These are phyloP conservation scores for Lasioglossum villosulum DNA, from an alignment of 2,888 invertebrate species.

Conservation along the genomic window DNA sequence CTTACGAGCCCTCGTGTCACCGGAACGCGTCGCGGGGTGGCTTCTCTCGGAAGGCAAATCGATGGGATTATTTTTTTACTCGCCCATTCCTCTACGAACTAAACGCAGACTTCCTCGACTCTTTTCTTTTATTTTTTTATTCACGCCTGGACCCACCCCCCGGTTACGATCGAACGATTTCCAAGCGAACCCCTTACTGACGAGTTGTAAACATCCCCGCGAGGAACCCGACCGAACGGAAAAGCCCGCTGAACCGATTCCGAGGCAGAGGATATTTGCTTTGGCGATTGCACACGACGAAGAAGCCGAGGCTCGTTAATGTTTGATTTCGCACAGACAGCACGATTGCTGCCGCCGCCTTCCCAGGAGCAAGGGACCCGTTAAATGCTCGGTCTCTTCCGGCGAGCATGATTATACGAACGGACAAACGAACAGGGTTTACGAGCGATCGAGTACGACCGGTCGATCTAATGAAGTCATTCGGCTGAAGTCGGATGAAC, in stretches of 20 bases:
- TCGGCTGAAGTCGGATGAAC: background rate
- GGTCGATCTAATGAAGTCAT: conserved; percentile 5
- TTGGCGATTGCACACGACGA: conserved; percentile 1
- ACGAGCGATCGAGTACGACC: background rate
- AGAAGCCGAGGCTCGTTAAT: conserved; percentile 13
- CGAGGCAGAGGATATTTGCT: background rate
- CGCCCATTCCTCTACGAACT: conserved; percentile 43
- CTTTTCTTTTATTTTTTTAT: background rate
- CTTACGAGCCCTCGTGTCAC: conserved; percentile 50
- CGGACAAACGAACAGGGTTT: conserved; percentile 11
- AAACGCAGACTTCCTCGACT: conserved; percentile 32
- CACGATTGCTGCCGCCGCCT: background rate
- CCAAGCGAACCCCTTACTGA: background rate
- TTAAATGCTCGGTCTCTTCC: conserved; percentile 6
- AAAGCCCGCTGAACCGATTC: conserved; percentile 3
- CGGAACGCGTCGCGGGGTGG: conserved; percentile 62
- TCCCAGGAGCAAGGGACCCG: background rate
- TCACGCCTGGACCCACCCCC: background rate
- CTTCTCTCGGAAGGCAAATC: conserved; percentile 70
- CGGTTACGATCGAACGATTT: background rate
- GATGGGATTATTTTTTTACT: conserved; percentile 68
- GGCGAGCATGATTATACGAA: background rate
- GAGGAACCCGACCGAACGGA: background rate
- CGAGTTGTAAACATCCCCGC: conserved; percentile 22
- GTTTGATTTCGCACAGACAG: conserved; percentile 5